Conservation (phyloP, 2,797 vertebrate species). For the Ctenopoma kingsleyae region DNA sequence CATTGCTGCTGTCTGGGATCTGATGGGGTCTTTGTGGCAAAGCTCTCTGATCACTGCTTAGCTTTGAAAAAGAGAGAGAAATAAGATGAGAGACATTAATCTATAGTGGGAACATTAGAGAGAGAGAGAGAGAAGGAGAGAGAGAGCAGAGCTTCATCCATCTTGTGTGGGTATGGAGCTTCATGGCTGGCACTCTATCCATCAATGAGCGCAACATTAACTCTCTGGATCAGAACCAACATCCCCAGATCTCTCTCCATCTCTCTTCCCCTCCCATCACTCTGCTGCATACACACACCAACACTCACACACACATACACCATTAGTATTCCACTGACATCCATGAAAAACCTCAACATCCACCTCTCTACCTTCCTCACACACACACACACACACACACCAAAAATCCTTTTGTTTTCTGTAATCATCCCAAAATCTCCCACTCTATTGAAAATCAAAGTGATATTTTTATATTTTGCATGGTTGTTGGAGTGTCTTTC, state of each 20-base stretch:
- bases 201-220: conserved; percentile 99
- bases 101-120: conserved; percentile 31
- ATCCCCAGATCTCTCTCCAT: conserved; percentile 78
- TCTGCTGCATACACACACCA: conserved; percentile 75
- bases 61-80: conserved; percentile 50
- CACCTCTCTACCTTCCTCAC: conserved; percentile 56
- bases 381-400: conserved; percentile 7
- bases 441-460: conserved; percentile 15
- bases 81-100: conserved; percentile 66
- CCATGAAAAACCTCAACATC: conserved; percentile 55
- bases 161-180: conserved; percentile 95
- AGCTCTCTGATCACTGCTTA: conserved; percentile 67
- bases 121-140: conserved; percentile 58
- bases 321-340: conserved; percentile 73
- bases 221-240: conserved; percentile 96
- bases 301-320: conserved; percentile 49
- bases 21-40: conserved; percentile 46
- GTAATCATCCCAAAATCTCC: conserved; percentile 39
- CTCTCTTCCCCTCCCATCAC: conserved; percentile 70
- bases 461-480: conserved; percentile 23
- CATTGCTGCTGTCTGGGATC: conserved; percentile 75
- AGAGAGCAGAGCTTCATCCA: conserved; percentile 89
- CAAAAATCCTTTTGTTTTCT: conserved; percentile 22
- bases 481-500: neutral
- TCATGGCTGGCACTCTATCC: conserved; percentile 94